These are phyloP conservation scores for Schizaphis graminum DNA, from an alignment of 2,888 invertebrate genomes.

Conservation along the genomic window DNA sequence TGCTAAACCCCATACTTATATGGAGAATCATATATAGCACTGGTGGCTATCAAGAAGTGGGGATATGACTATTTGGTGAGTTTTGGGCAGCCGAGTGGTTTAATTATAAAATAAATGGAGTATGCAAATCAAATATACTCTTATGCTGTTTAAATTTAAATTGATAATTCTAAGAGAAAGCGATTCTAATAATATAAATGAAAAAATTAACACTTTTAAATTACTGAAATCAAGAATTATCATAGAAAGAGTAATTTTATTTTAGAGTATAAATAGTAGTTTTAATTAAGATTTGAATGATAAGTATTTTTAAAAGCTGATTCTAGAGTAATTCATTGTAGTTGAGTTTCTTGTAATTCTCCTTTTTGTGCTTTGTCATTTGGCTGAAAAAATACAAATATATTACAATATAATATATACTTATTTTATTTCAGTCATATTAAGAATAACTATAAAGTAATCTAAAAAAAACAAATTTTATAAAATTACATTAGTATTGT, in stretches of 20 bases:
- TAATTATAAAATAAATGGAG: too few relatives aligned
- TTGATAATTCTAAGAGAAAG: not conserved
- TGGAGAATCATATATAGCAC: too few relatives aligned
- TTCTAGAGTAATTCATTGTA: not conserved
- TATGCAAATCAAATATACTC: not conserved
- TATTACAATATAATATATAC: not conserved
- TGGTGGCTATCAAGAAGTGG: too few relatives aligned
- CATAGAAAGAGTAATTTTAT: not conserved
- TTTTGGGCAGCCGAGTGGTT: too few relatives aligned
- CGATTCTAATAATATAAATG: not conserved
- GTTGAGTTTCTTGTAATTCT: not conserved
- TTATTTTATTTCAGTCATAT: not conserved
- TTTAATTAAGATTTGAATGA: not conserved
- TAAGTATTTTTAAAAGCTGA: not conserved
- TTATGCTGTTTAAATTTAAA: not conserved
- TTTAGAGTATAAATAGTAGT: not conserved
- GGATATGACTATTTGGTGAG: too few relatives aligned
- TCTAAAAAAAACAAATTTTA: not conserved
- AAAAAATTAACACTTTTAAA: not conserved
- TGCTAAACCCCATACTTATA: too few relatives aligned
- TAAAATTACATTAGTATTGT: not conserved
- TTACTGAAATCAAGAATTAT: not conserved
- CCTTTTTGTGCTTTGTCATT: not conserved
- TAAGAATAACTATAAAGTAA: not conserved
- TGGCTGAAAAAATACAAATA: not conserved